Base-by-base conservation (phyloP, 2,797 vertebrate genomes). In the Chelon auratus region DNA sequence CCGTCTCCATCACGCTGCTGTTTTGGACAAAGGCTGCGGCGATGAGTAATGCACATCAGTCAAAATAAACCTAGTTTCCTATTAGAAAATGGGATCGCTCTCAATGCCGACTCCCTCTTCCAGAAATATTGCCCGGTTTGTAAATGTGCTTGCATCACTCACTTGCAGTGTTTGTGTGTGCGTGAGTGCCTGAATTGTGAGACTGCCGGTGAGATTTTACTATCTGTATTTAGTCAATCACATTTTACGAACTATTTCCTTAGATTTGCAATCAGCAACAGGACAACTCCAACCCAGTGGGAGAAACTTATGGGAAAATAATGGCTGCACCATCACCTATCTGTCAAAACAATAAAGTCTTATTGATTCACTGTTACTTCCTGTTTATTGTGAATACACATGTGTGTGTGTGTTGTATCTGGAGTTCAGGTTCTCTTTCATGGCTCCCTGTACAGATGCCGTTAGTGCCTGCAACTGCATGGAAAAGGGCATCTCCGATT, bases 401-500 rank as follows among this genome's bases (percentile, higher is more conserved):
- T 68, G 66, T 79, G 42, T 63, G 47, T 78, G 56, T 81, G 37
- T 77, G 13, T 67, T 71, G 54, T 51, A 45, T 72, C 42, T 77
- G 62, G 43, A 70, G 69, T 36, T 70, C 76, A 65, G 82, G 56
- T 79, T 68, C 36, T 77, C 54, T 71, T 79, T 88, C 78, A 81
- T 62, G 71, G 65, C 69, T 80, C 36, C 68, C 64, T 54, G 75
- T 70, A 24, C 69, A 86, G 81, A 89, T 89, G 82, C 86, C 80
- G 83, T 83, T 74, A 82, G 78, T 85, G 86, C 72, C 86, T 88
- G 80, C 81, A 90, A 84, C 89, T 48, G 47, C 81, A 87, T 80
- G 77, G 84, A 84, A 90, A 91, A 83, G 58, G 70, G 74, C 84
- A 75, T 85, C 90, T 93, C 89, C 60, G 52, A 70, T 93, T 92